A percentile compares a stretch with the other conserved stretches of the same genome.
phyloP scores from a whole-genome alignment of 2,888 invertebrate genomes.

The Brachypterus glaber region DNA sequence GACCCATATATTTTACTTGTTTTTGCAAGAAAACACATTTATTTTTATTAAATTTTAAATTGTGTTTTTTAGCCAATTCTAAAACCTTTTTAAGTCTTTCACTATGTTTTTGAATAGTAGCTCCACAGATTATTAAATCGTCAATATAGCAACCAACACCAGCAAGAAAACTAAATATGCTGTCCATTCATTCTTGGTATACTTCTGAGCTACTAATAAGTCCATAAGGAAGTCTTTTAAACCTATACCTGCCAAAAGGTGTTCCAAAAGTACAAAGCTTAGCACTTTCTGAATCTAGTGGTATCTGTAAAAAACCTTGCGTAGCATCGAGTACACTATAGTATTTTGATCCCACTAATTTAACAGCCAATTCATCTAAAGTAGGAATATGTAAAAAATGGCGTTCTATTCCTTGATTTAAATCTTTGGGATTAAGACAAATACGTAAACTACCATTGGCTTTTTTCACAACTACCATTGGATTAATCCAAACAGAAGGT shows the following conservation, averaged over 20 bases:
- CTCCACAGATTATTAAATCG: constrained; percentile 17
- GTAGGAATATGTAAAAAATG: constrained; percentile 13
- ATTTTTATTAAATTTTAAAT: constrained; percentile 20
- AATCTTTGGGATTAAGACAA: constrained; percentile 19
- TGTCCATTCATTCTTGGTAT: constrained; percentile 10
- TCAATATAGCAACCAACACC: constrained; percentile 19
- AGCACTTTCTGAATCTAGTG: constrained; percentile 15
- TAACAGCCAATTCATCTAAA: constrained; percentile 14
- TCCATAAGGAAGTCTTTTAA: constrained; percentile 12
- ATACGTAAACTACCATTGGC: constrained; percentile 16
- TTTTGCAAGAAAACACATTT: constrained; percentile 21
- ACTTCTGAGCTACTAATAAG: constrained; percentile 12
- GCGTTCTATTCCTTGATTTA: constrained; percentile 18
- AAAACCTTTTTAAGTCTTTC: constrained; percentile 17
- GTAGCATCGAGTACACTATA: constrained; percentile 17
- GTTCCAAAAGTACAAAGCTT: constrained; percentile 19
- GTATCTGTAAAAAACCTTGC: constrained; percentile 17
- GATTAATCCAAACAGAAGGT: constrained; percentile 18
- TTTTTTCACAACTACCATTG: constrained; percentile 21
- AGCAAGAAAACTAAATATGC: constrained; percentile 10
- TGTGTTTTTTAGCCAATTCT: constrained; percentile 15
- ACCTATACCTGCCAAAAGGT: constrained; percentile 17
- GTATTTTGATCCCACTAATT: constrained; percentile 15
- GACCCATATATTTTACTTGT: constrained; percentile 22
- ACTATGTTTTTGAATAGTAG: constrained; percentile 15